phyloP scores from a whole-genome alignment of 2,113 vertebrate species.

The Pyxicephalus adspersus region DNA sequence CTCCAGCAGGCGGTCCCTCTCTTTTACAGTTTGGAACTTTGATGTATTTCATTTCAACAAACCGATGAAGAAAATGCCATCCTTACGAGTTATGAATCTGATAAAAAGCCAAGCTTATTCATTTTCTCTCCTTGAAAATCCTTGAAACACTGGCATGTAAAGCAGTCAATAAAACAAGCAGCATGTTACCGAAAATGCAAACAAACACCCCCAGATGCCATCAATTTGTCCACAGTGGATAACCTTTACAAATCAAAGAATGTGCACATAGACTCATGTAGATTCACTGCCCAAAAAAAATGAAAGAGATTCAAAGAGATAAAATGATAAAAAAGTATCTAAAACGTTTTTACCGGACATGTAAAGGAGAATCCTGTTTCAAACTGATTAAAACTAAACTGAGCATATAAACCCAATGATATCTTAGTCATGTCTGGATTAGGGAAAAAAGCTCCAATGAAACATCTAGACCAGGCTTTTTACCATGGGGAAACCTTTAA shows the following conservation, averaged over 20 bases:
- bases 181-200: slow-evolving; percentile 4
- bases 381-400: too few species aligned
- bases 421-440: too few species aligned
- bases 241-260: neutral
- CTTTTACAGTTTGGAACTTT: slow-evolving; percentile 11
- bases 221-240: neutral
- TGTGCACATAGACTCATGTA: neutral
- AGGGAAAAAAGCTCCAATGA: too few species aligned
- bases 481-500: too few species aligned
- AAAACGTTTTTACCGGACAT: neutral
- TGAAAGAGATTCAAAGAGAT: neutral
- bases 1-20: neutral
- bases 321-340: neutral
- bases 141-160: slow-evolving; percentile 22
- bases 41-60: slow-evolving; percentile 32
- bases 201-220: slow-evolving; percentile 3
- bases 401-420: too few species aligned
- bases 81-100: slow-evolving; percentile 27
- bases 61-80: slow-evolving; percentile 14
- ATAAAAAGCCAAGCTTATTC: slow-evolving; percentile 20
- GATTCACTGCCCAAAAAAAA: neutral
- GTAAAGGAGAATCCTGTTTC: too few species aligned
- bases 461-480: too few species aligned
- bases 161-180: slow-evolving; percentile 35
- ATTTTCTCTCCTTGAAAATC: slow-evolving; percentile 32